These are phyloP conservation scores for Nothoprocta perdicaria DNA, from an alignment of 2,113 vertebrate species.

Conservation along the genomic window DNA sequence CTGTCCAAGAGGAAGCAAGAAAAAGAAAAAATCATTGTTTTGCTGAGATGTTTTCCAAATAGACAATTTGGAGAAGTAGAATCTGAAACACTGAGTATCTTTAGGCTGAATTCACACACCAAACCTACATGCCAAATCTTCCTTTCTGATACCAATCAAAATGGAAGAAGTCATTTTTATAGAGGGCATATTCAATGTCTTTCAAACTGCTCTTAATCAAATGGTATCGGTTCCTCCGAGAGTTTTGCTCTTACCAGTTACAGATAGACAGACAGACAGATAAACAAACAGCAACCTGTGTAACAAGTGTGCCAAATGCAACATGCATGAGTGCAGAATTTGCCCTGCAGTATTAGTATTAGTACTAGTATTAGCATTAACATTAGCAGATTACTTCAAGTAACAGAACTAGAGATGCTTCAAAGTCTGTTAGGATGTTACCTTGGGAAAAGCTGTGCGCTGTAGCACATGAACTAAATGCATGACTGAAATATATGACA, in stretches of 20 bases:
- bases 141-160: not conserved
- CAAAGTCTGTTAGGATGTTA: not conserved
- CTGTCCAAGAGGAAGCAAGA: constrained; percentile 25
- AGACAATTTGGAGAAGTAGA: constrained; percentile 1
- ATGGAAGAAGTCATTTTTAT: not conserved
- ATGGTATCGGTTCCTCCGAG: not conserved
- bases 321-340: not conserved
- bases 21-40: constrained; percentile 31
- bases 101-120: not conserved
- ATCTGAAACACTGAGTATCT: not conserved
- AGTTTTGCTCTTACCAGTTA: not conserved
- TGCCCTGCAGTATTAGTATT: not conserved
- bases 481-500: not conserved
- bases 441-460: not conserved
- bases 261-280: not conserved
- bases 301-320: not conserved
- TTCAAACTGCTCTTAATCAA: not conserved
- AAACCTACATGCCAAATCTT: not conserved
- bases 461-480: not conserved
- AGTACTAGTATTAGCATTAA: not conserved
- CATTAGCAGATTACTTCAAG: not conserved
- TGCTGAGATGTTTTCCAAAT: not conserved
- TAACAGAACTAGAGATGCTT: not conserved
- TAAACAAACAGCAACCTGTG: not conserved
- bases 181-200: not conserved